Percentiles rank a stretch among this genome's conserved stretches.
phyloP scores from a whole-genome alignment of 2,888 invertebrate genomes.

The Miltochrista miniata region DNA sequence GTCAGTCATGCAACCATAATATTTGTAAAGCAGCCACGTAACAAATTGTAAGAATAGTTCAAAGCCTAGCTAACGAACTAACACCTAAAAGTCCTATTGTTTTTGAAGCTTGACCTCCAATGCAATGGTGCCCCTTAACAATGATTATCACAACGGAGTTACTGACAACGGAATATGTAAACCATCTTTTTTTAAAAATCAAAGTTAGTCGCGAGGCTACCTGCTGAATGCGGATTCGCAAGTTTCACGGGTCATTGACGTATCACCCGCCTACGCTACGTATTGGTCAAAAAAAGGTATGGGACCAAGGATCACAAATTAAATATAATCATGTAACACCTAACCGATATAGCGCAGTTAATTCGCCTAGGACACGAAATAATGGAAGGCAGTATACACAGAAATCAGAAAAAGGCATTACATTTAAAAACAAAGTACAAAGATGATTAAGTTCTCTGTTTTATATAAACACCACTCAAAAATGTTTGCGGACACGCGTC shows the following conservation, averaged over 20 bases:
- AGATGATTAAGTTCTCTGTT: constrained; percentile 55
- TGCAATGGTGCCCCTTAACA: constrained; percentile 1
- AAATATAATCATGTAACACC: constrained; percentile 25
- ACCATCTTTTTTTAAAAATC: constrained; percentile 44
- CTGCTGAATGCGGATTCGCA: constrained; percentile 80
- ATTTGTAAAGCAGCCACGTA: not conserved
- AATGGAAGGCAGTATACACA: constrained; percentile 37
- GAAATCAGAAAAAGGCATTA: too few species aligned
- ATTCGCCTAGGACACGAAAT: not conserved
- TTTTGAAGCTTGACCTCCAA: constrained; percentile 3
- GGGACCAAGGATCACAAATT: constrained; percentile 33
- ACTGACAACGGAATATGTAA: constrained; percentile 44
- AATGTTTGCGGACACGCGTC: constrained; percentile 75
- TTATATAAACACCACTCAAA: constrained; percentile 64
- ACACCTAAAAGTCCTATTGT: constrained; percentile 16
- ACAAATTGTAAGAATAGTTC: constrained; percentile 1
- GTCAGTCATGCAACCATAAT: not conserved
- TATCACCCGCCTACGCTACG: constrained; percentile 75
- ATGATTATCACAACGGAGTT: constrained; percentile 13
- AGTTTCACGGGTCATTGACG: constrained; percentile 82
- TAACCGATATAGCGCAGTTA: constrained; percentile 23
- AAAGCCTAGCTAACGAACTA: constrained; percentile 17
- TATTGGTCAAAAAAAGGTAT: constrained; percentile 60
- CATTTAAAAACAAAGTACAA: constrained; percentile 44
- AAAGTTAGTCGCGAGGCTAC: constrained; percentile 52